Percentiles rank a stretch among this genome's conserved stretches.
phyloP scores from a whole-genome alignment of 2,797 vertebrate species.

The Paratrypauchen microcephalus region DNA sequence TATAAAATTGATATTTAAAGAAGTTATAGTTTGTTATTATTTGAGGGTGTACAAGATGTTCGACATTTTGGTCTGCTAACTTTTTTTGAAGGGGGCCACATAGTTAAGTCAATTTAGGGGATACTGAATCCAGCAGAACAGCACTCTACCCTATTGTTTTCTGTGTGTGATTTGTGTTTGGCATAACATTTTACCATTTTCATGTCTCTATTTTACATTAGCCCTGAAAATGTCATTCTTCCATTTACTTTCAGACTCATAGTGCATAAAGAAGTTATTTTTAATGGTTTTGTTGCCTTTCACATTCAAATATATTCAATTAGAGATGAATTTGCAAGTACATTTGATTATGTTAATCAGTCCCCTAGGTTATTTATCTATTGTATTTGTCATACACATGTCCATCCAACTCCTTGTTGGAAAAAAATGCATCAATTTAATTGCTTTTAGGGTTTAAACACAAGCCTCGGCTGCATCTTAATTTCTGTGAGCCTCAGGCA shows the following conservation, averaged over 20 bases:
- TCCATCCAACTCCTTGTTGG: neutral
- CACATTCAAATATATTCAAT: neutral
- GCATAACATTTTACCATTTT: slow-evolving; percentile 40
- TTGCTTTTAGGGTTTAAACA: slow-evolving; percentile 13
- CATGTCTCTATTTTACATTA: slow-evolving; percentile 30
- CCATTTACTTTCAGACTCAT: neutral
- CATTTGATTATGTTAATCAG: neutral
- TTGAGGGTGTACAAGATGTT: neutral
- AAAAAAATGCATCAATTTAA: slow-evolving; percentile 6
- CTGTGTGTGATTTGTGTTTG: slow-evolving; percentile 42
- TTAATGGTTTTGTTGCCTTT: neutral
- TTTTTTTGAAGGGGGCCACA: neutral
- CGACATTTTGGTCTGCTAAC: neutral
- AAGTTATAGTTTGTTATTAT: neutral
- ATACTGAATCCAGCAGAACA: slow-evolving; percentile 39
- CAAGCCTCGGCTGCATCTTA: slow-evolving; percentile 8
- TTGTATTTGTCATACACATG: neutral
- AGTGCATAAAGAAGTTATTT: neutral
- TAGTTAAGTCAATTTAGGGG: slow-evolving; percentile 36
- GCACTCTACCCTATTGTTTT: slow-evolving; percentile 13
- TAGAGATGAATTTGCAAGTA: neutral
- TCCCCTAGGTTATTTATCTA: neutral
- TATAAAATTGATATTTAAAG: slow-evolving; percentile 45
- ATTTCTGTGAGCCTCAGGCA: slow-evolving; percentile 12
- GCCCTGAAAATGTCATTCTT: slow-evolving; percentile 9